These are phyloP conservation scores for Chromis chromis DNA, from an alignment of 2,797 vertebrate species.

Conservation along the genomic window DNA sequence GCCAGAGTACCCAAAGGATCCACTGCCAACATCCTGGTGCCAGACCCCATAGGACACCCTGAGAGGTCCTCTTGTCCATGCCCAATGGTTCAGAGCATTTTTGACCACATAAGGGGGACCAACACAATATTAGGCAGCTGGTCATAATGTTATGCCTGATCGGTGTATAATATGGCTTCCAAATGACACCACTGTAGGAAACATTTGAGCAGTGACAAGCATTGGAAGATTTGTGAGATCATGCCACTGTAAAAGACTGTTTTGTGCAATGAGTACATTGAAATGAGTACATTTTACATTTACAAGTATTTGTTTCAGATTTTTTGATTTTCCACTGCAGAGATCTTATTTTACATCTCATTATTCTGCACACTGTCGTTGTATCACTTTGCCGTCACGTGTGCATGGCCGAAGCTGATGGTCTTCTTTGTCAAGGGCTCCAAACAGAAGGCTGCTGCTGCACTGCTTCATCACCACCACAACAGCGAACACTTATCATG, in stretches of 20 bases:
- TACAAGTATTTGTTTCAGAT: neutral
- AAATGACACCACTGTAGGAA: constrained; percentile 2
- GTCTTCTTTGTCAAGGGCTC: constrained; percentile 44
- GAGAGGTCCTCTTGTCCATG: too few relatives aligned
- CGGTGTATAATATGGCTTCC: neutral
- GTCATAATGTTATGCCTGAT: too few relatives aligned
- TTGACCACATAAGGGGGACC: too few relatives aligned
- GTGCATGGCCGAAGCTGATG: constrained; percentile 23
- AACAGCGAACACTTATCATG: constrained; percentile 35
- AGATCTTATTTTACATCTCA: constrained; percentile 13
- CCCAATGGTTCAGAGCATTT: too few relatives aligned
- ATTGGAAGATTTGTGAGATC: constrained; percentile 13
- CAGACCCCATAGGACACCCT: too few relatives aligned
- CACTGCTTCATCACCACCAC: constrained; percentile 33
- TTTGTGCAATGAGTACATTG: constrained; percentile 10
- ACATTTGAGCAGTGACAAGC: neutral
- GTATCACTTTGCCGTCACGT: constrained; percentile 12
- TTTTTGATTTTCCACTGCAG: constrained; percentile 11
- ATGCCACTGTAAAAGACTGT: constrained; percentile 1
- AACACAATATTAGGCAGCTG: too few relatives aligned
- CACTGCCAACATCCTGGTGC: too few relatives aligned
- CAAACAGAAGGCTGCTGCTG: constrained; percentile 4
- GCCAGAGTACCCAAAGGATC: too few relatives aligned
- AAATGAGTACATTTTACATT: neutral
- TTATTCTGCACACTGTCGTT: constrained; percentile 21